These are phyloP conservation scores for Camponotus floridanus DNA, from an alignment of 1,140 invertebrate genomes.

Conservation along the genomic window DNA sequence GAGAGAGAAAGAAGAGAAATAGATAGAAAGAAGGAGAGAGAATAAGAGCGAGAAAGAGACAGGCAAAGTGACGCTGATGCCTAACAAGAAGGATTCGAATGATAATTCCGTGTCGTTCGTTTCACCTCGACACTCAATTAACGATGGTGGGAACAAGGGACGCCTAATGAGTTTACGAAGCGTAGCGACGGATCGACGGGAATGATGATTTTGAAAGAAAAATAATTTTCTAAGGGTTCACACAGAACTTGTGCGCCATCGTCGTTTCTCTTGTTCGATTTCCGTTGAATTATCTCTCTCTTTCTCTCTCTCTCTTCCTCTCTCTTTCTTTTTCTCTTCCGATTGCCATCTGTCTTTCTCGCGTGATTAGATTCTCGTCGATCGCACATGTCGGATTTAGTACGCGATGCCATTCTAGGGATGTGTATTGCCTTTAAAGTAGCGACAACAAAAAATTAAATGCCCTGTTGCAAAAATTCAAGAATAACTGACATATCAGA, in stretches of 20 bases:
- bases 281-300: conserved; percentile 55
- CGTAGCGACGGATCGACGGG: conserved; percentile 71
- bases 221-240: conserved; percentile 84
- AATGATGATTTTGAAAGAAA: conserved; percentile 84
- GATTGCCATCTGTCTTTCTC: conserved; percentile 32
- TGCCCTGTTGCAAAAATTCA: neutral
- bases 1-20: neutral
- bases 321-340: neutral
- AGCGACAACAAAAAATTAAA: neutral
- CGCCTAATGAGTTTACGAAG: conserved; percentile 83
- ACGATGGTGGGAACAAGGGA: conserved; percentile 81
- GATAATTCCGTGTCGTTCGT: conserved; percentile 74
- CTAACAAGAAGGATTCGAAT: conserved; percentile 71
- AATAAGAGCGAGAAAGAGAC: neutral
- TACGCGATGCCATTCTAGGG: neutral
- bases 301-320: neutral
- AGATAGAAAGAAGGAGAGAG: neutral
- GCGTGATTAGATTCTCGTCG: conserved; percentile 40
- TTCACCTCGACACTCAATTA: conserved; percentile 72
- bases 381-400: conserved; percentile 29
- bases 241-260: conserved; percentile 39
- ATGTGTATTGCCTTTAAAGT: conserved; percentile 17
- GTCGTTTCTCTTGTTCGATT: conserved; percentile 62
- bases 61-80: conserved; percentile 18
- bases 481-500: neutral